These are phyloP conservation scores for Scrobipalpa atriplicella DNA, from an alignment of 2,888 invertebrate species.

Conservation along the genomic window DNA sequence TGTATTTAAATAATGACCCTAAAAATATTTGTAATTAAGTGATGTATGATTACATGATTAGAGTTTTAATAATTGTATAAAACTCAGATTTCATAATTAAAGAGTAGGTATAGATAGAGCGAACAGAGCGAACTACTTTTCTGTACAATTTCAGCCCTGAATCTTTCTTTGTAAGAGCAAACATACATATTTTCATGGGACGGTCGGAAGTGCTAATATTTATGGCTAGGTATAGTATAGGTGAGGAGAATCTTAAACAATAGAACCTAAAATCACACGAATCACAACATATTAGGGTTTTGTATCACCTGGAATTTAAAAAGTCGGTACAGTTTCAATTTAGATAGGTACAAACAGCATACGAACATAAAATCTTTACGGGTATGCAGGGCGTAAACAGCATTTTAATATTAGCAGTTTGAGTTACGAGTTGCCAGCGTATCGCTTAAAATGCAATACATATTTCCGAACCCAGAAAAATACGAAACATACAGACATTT, in stretches of 20 bases:
- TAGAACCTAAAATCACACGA: too few relatives aligned
- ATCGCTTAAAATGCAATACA: too few relatives aligned
- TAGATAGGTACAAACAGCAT: too few relatives aligned
- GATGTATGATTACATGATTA: conserved; percentile 4
- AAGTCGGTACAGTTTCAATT: too few relatives aligned
- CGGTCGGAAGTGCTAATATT: conserved; percentile 1
- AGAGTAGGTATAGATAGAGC: too few relatives aligned
- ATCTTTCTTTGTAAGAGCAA: background rate
- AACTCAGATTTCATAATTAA: too few relatives aligned
- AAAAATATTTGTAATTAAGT: background rate
- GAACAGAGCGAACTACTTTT: background rate
- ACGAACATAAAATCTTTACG: too few relatives aligned
- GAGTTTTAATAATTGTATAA: background rate
- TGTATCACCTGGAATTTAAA: background rate
- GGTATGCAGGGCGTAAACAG: too few relatives aligned
- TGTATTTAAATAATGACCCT: background rate
- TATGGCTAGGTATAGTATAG: background rate
- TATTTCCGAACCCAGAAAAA: background rate
- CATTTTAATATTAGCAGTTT: too few relatives aligned
- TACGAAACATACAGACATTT: background rate
- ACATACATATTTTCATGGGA: conserved; percentile 8
- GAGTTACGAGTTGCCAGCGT: too few relatives aligned
- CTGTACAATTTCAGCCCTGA: background rate
- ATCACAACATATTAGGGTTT: background rate
- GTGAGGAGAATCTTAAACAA: too few relatives aligned